Percentiles rank a stretch among this genome's conserved stretches.
These are phyloP conservation scores for Caerostris extrusa DNA, from an alignment of 1,140 invertebrate species.

Conservation along the genomic window DNA sequence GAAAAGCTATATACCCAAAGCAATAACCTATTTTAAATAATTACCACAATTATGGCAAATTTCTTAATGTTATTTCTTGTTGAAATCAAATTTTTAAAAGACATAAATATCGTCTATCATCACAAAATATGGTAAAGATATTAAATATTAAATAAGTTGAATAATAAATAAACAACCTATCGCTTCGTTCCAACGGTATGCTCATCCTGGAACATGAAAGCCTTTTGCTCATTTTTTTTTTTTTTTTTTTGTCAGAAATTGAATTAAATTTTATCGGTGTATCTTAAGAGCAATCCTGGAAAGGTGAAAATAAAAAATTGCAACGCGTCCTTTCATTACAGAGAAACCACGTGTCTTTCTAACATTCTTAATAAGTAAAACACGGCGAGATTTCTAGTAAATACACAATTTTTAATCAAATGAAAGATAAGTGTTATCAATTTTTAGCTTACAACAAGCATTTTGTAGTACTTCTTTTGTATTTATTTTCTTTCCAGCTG, in stretches of 20 bases:
- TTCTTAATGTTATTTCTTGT: too few species aligned
- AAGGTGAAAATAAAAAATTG: background rate
- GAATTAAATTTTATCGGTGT: background rate
- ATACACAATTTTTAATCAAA: background rate
- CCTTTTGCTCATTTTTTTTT: background rate
- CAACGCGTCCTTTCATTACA: constrained; percentile 11
- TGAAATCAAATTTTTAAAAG: background rate
- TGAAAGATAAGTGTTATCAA: background rate
- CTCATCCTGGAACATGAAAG: background rate
- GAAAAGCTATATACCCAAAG: background rate
- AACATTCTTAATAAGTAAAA: background rate
- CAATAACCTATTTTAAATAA: background rate
- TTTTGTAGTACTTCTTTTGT: background rate
- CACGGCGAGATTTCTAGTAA: background rate
- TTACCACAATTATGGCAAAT: background rate
- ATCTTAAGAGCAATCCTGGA: background rate
- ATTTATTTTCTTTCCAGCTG: background rate
- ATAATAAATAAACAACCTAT: constrained; percentile 5
- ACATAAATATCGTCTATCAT: background rate
- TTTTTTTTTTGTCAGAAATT: background rate
- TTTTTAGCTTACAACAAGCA: background rate
- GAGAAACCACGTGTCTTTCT: constrained; percentile 37
- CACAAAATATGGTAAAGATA: too few species aligned
- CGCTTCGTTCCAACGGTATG: constrained; percentile 23
- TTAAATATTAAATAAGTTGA: background rate